Percentiles rank a stretch among this genome's conserved stretches.
Evolutionary conservation across 1,140 invertebrate species (phyloP).

Genomic region (Caenorhabditis latens): DNA sequence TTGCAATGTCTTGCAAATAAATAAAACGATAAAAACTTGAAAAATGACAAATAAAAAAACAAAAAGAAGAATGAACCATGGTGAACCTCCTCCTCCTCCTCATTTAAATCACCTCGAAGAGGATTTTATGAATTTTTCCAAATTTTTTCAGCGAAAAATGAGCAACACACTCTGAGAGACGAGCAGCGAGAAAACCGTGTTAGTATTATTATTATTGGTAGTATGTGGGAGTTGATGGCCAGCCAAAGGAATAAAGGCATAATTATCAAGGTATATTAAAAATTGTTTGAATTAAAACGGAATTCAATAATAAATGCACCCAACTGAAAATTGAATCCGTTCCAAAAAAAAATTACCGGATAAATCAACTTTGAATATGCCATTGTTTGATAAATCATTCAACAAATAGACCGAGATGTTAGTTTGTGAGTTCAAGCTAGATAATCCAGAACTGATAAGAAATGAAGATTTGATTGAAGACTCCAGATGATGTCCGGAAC

Average conservation of each 20-base stretch:
- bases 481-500: too few relatives aligned
- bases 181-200: conserved; percentile 46
- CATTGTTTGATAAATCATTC: too few relatives aligned
- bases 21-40: conserved; percentile 3
- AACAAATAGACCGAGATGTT: too few relatives aligned
- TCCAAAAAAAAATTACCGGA: too few relatives aligned
- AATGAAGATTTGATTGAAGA: too few relatives aligned
- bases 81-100: conserved; percentile 14
- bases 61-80: conserved; percentile 9
- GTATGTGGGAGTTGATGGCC: neutral
- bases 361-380: too few relatives aligned
- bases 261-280: too few relatives aligned
- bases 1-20: neutral
- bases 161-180: conserved; percentile 52
- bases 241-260: neutral
- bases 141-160: conserved; percentile 48
- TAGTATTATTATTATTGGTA: conserved; percentile 17
- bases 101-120: neutral
- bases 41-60: conserved; percentile 21
- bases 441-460: too few relatives aligned
- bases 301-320: too few relatives aligned
- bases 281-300: neutral
- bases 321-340: too few relatives aligned
- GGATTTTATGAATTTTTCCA: neutral
- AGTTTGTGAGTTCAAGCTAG: too few relatives aligned